phyloP scores from a whole-genome alignment of 2,113 vertebrate genomes.

The Physeter macrocephalus region DNA sequence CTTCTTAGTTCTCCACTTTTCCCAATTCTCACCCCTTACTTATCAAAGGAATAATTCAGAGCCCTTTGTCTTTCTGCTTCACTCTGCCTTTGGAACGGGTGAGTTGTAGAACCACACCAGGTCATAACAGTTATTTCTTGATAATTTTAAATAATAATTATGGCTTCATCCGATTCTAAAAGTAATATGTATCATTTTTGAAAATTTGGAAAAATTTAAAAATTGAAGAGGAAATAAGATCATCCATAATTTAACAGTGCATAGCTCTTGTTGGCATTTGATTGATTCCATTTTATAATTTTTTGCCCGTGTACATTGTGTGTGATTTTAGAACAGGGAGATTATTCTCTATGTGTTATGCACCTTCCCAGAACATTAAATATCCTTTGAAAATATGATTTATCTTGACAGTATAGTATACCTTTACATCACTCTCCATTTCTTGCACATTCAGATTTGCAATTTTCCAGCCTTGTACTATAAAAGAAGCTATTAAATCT shows the following conservation, averaged over 20 bases:
- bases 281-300: background rate
- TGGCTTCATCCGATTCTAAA: background rate
- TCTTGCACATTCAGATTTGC: background rate
- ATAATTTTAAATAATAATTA: background rate
- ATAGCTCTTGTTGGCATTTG: background rate
- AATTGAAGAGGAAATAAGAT: background rate
- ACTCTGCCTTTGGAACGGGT: background rate
- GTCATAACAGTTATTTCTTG: background rate
- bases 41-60: background rate
- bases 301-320: background rate
- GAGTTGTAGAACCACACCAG: background rate
- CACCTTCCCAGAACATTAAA: background rate
- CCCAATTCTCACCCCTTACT: background rate
- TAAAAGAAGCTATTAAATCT: background rate
- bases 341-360: background rate
- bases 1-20: background rate
- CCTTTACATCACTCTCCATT: background rate
- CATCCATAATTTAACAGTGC: background rate
- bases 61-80: background rate
- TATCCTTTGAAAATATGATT: background rate
- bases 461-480: background rate
- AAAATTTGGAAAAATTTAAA: background rate
- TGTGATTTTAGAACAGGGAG: background rate
- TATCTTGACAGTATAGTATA: background rate
- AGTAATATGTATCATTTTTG: background rate